A percentile compares a stretch with the other conserved stretches of the same genome.
phyloP scores from a whole-genome alignment of 2,797 vertebrate genomes.

The Pseudocheirus occidentalis region DNA sequence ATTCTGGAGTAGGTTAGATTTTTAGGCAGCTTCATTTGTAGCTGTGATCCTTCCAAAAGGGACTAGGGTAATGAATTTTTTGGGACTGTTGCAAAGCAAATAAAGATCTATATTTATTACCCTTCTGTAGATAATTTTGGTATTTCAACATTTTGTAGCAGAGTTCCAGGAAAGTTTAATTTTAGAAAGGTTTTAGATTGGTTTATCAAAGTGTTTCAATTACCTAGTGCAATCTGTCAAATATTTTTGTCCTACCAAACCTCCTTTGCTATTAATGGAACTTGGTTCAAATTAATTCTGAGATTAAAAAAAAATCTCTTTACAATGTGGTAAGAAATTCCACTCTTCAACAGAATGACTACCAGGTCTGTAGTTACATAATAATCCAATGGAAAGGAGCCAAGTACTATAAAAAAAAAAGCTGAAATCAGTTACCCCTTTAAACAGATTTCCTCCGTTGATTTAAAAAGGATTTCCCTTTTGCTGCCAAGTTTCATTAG shows the following conservation, averaged over 20 bases:
- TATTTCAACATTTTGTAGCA: neutral
- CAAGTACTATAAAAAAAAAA: conserved; percentile 47
- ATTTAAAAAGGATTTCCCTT: conserved; percentile 48
- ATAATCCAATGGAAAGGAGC: conserved; percentile 43
- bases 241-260: conserved; percentile 12
- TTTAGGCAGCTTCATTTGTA: neutral
- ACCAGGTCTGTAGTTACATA: conserved; percentile 13
- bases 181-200: conserved; percentile 42
- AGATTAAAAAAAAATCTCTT: conserved; percentile 17
- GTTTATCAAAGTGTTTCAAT: conserved; percentile 40
- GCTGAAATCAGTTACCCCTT: conserved; percentile 40
- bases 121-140: neutral
- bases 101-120: neutral
- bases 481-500: conserved; percentile 46
- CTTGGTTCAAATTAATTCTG: conserved; percentile 45
- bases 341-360: conserved; percentile 42
- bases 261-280: conserved; percentile 27
- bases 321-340: conserved; percentile 36
- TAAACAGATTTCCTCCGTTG: conserved; percentile 42
- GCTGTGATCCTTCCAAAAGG: neutral
- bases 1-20: neutral
- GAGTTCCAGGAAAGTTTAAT: conserved; percentile 9
- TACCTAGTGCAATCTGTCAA: conserved; percentile 28
- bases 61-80: neutral
- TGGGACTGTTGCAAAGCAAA: neutral